Conservation (phyloP, 2,888 invertebrate species). For the Pyrrhia umbra region DNA sequence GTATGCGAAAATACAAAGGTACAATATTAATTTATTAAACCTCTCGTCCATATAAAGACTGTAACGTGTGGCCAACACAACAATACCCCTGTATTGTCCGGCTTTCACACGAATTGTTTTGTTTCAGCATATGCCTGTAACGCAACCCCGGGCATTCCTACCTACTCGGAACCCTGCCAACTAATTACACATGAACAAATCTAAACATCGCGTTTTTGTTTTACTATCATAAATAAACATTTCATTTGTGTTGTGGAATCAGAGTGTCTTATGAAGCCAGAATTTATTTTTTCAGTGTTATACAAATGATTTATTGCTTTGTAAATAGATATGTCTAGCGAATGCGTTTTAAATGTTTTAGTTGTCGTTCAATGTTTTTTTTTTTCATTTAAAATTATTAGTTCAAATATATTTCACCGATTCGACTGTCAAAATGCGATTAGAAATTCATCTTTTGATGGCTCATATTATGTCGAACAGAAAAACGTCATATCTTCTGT, state of each 20-base stretch:
- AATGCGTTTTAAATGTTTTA: conserved; percentile 32
- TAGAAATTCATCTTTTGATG: neutral
- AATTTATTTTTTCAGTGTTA: conserved; percentile 35
- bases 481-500: too few relatives aligned
- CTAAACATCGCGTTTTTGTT: conserved; percentile 66
- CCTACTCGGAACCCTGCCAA: conserved; percentile 88
- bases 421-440: conserved; percentile 10
- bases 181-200: conserved; percentile 76
- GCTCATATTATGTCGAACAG: neutral
- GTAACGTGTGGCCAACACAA: conserved; percentile 65
- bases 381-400: conserved; percentile 8
- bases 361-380: conserved; percentile 13
- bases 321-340: conserved; percentile 48
- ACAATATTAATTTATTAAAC: neutral
- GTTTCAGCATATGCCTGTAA: conserved; percentile 81
- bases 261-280: conserved; percentile 45
- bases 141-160: conserved; percentile 77
- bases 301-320: conserved; percentile 36
- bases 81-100: conserved; percentile 82
- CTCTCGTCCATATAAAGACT: conserved; percentile 51
- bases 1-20: neutral
- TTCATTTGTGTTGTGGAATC: conserved; percentile 42
- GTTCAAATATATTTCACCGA: conserved; percentile 17
- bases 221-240: conserved; percentile 64
- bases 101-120: conserved; percentile 86